A percentile compares a stretch with the other conserved stretches of the same genome.
Evolutionary conservation across 2,113 vertebrate genomes (phyloP).

Genomic region (Mesitornis unicolor): DNA sequence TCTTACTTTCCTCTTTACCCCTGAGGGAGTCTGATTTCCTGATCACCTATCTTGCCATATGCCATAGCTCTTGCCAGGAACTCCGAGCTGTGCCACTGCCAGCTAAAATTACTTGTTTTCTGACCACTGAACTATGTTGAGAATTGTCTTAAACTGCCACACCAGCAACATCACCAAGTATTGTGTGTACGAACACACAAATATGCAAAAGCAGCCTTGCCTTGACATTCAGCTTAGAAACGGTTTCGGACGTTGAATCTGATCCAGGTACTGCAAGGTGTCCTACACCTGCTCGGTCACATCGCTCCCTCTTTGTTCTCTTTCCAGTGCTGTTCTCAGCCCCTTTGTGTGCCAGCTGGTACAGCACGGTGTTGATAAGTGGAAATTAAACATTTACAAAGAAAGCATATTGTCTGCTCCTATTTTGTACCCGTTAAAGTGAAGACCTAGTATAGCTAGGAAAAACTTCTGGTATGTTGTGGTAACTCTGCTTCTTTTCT

Average conservation of each 20-base stretch:
- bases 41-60: slow-evolving; percentile 42
- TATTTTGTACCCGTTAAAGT: neutral
- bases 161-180: neutral
- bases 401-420: neutral
- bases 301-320: slow-evolving; percentile 8
- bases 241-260: slow-evolving; percentile 10
- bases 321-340: slow-evolving; percentile 10
- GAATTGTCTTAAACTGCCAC: slow-evolving; percentile 5
- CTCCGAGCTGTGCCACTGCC: neutral
- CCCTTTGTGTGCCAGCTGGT: neutral
- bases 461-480: neutral
- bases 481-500: neutral
- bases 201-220: neutral
- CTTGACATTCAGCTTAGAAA: slow-evolving; percentile 6
- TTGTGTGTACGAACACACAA: neutral
- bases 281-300: slow-evolving; percentile 25
- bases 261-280: slow-evolving; percentile 23
- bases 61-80: slow-evolving; percentile 13
- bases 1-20: slow-evolving; percentile 2
- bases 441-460: neutral
- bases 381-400: neutral
- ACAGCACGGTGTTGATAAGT: neutral
- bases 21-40: slow-evolving; percentile 49
- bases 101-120: slow-evolving; percentile 55
- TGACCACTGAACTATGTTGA: slow-evolving; percentile 1